Base-by-base conservation (phyloP, 2,797 vertebrate genomes). In the Adelosebastes latens region DNA sequence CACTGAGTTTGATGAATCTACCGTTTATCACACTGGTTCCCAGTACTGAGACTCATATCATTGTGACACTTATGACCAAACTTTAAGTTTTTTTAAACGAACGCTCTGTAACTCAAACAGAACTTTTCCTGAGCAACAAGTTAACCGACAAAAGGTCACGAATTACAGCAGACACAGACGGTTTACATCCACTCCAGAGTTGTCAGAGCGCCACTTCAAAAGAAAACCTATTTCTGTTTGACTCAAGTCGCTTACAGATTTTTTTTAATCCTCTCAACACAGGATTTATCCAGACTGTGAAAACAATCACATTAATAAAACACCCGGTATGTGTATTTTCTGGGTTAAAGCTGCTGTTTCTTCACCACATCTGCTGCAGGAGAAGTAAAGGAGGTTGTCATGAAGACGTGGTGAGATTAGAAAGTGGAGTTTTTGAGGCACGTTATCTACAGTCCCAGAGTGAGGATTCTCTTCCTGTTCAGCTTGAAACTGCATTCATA, bases 251-350 rank as follows among this genome's bases (percentile, higher is more conserved):
- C 63, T 60, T 29, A 14, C 36, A 12, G 36, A 24, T 27, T 27
- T 27, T 27, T 46, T 34, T 32, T 1, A 46, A 60, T 31, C 53
- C 34, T 31, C 22, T 11, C 6, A 46, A 61, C 55, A 46, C 6
- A 6, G 65, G 8, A 63, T 59, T 56, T 82, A 62, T 76, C 75
- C 84, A 78, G 84, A 75, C 72, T 39, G 36, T 39, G 36, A 39
- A 39, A 39, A 39, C 36, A 39, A 55, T 72, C 58, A 53, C 71
- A 36, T 42, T 9, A 22, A 74, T 27, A 11, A 13, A 55, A 81
- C 52, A 62, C 36, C 29, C 36, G 55, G 14, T 56, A 16, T 7
- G 46, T 61, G 36, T 49, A 42, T 56, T 63, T 46, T 55, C 32
- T 68, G 58, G 34, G 13, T 72, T 70, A 46, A 56, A 67, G 63